These are phyloP conservation scores for Charanyca ferruginea DNA, from an alignment of 2,888 invertebrate species.

Conservation along the genomic window DNA sequence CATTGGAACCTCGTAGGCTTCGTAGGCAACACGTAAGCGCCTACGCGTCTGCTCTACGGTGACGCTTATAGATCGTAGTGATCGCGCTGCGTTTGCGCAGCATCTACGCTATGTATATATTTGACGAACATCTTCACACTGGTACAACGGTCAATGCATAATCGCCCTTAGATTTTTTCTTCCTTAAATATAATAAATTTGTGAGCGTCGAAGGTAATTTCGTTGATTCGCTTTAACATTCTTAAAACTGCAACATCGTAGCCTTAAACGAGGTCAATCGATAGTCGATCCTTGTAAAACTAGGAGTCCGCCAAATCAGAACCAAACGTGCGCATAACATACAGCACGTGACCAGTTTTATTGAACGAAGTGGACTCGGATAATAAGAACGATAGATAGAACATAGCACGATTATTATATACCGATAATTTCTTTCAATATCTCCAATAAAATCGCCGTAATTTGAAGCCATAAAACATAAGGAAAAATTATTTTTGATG, in stretches of 20 bases:
- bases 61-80: background rate
- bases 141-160: no score
- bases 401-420: slow-evolving; percentile 30
- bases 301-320: slow-evolving; percentile 49
- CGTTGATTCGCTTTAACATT: background rate
- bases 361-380: slow-evolving; percentile 9
- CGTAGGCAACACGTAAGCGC: background rate
- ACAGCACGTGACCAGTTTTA: slow-evolving; percentile 49
- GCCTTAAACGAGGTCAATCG: slow-evolving; percentile 25
- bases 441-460: slow-evolving; percentile 36
- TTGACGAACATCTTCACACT: background rate
- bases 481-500: slow-evolving; percentile 45
- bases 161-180: no score
- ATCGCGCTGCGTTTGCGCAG: background rate
- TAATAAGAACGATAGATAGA: slow-evolving; percentile 21
- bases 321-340: slow-evolving; percentile 42
- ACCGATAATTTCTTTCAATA: slow-evolving; percentile 46
- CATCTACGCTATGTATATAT: background rate
- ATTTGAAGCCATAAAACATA: slow-evolving; percentile 55
- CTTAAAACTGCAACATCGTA: background rate
- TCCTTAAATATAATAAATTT: background rate
- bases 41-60: slow-evolving; percentile 8
- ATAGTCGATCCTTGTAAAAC: slow-evolving; percentile 24
- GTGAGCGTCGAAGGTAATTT: no score
- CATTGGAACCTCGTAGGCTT: background rate